These are phyloP conservation scores for Tricholauxania praeusta DNA, from an alignment of 2,888 invertebrate genomes.

Conservation along the genomic window DNA sequence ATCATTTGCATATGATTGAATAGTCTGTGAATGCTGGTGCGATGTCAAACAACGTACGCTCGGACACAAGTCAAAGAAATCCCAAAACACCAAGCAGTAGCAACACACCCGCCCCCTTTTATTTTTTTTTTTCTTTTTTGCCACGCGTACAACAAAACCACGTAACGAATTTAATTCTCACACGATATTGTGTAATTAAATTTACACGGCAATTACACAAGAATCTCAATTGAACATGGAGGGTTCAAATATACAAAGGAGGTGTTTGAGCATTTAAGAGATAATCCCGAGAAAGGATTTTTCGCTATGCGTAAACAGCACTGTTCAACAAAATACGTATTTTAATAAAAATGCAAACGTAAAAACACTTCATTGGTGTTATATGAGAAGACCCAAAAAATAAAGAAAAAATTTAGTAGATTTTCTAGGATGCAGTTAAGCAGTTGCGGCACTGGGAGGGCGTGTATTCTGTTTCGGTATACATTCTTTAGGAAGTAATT, in stretches of 20 bases:
- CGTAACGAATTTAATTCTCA: conserved; percentile 36
- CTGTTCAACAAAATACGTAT: not conserved
- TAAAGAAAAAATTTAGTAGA: no score
- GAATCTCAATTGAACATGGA: not conserved
- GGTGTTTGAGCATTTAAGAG: conserved; percentile 25
- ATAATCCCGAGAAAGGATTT: conserved; percentile 37
- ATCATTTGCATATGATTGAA: conserved; percentile 29
- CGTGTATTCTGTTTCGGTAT: no score
- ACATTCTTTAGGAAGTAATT: no score
- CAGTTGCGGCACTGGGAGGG: no score
- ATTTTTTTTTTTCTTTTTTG: not conserved
- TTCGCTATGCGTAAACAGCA: not conserved
- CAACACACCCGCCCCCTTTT: not conserved
- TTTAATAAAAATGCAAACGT: no score
- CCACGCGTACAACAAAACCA: conserved; percentile 22
- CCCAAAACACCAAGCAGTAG: conserved; percentile 34
- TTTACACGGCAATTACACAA: conserved; percentile 68
- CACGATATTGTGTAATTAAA: conserved; percentile 63
- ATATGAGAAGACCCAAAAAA: no score
- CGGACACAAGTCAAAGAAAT: conserved; percentile 46
- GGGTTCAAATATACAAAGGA: conserved; percentile 30
- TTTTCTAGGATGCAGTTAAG: no score
- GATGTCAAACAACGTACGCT: conserved; percentile 43
- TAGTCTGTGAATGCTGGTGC: not conserved
- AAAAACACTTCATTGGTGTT: no score